Base-by-base conservation (phyloP, 2,113 vertebrate species). In the Hippocampus barbouri region DNA sequence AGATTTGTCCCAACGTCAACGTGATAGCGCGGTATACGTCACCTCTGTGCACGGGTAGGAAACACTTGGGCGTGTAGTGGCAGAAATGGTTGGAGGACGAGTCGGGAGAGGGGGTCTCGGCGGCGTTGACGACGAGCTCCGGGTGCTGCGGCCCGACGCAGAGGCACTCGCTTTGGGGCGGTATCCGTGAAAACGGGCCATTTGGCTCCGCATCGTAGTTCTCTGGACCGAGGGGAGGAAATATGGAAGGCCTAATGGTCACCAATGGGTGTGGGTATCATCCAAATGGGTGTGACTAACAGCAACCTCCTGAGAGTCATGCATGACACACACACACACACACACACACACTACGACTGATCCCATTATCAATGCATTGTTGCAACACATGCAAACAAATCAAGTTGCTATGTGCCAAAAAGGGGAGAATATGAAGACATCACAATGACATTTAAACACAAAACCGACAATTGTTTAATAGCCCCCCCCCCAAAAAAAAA, bases 271-370 rank as follows among this genome's bases (percentile, higher is more conserved):
- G 59, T 60, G 59, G 59, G 5, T 30, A 8, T 41, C 38, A 51
- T 30, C 14, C 43, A 67, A 67, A 51, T 51, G 25, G 20, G 21
- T 74, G 87, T 84, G 81, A 89, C 89, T 78, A 90, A 89, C 77
- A 75, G 56, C 82, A 85, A 82, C 67, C 89, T 85, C 78, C 75
- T 89, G 89, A 89, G 80, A 80, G 85, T 88, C 86, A 87, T 72
- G 76, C 76, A 62, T 38, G 66, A 34, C 27, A 43, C 30, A 9
- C 27, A 8, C 14, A 40, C 60, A 38, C 30, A 21, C 18, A 54
- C 53, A n/a, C 1, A 27, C 27, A 27, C 60, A 38, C 30, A 41
- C 20, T 11, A 73, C 1, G 38, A 83, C 69, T 11, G 40, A 86
- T 80, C 64, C 8, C 65, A 78, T 89, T 88, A 76, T 71, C 20